phyloP scores from a whole-genome alignment of 1,140 invertebrate genomes.

The Hydropsyche tenuis region DNA sequence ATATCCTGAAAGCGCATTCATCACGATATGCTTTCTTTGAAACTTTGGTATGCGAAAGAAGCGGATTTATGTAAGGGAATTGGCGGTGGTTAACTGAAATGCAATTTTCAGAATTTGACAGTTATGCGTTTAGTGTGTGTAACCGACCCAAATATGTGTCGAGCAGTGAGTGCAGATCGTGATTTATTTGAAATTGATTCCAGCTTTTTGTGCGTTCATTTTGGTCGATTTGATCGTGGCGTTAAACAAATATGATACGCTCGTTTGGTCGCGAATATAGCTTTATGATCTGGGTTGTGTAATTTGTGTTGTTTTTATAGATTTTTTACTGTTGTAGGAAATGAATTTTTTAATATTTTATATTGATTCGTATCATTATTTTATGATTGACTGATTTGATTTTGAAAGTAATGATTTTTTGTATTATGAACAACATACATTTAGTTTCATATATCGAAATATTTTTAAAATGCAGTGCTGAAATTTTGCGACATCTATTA shows the following conservation, averaged over 20 bases:
- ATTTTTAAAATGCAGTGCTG: background rate
- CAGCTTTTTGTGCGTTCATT: background rate
- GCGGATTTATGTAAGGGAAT: too few relatives aligned
- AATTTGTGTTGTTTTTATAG: background rate
- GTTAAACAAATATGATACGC: background rate
- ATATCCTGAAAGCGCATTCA: too few relatives aligned
- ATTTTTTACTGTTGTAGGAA: too few relatives aligned
- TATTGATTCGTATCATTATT: too few relatives aligned
- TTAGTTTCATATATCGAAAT: background rate
- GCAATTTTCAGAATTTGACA: background rate
- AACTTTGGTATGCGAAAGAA: too few relatives aligned
- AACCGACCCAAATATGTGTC: slow-evolving; percentile 9
- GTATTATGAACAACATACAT: too few relatives aligned
- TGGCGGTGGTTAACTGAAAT: too few relatives aligned
- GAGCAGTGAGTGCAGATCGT: background rate
- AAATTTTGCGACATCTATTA: background rate
- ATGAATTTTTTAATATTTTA: too few relatives aligned
- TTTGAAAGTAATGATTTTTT: too few relatives aligned
- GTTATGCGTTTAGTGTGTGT: slow-evolving; percentile 4
- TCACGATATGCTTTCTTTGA: too few relatives aligned
- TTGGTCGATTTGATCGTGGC: background rate
- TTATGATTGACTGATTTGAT: too few relatives aligned
- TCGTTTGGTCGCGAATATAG: background rate
- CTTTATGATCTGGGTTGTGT: background rate
- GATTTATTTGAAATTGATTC: slow-evolving; percentile 16